These are phyloP conservation scores for Himalopsyche tibetana DNA, from an alignment of 2,888 invertebrate species.

Conservation along the genomic window DNA sequence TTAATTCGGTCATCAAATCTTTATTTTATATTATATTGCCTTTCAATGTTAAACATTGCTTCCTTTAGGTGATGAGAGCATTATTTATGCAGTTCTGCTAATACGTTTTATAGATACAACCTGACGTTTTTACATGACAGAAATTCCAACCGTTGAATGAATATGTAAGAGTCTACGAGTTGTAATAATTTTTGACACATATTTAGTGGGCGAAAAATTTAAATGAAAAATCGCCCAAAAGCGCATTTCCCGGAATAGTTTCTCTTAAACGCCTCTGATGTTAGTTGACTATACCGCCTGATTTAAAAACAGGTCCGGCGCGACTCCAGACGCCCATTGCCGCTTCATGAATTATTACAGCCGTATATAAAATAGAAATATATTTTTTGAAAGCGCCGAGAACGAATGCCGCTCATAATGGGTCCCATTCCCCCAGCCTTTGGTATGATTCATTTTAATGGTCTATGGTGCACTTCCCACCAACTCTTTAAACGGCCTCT, in stretches of 20 bases:
- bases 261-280: not conserved
- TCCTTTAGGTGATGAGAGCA: too few species aligned
- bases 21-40: too few species aligned
- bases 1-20: too few species aligned
- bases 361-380: conserved; percentile 48
- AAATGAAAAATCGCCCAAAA: not conserved
- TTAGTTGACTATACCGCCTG: conserved; percentile 6
- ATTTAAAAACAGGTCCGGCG: conserved; percentile 46
- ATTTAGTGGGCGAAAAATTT: not conserved
- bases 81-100: too few species aligned
- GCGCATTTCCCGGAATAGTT: not conserved
- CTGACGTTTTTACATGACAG: too few species aligned
- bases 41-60: too few species aligned
- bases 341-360: conserved; percentile 33
- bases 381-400: conserved; percentile 54
- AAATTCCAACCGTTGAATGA: too few species aligned
- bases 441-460: conserved; percentile 58
- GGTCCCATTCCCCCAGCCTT: not conserved
- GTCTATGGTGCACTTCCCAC: conserved; percentile 17
- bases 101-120: too few species aligned
- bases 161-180: too few species aligned
- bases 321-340: conserved; percentile 38
- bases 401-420: conserved; percentile 48
- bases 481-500: conserved; percentile 32
- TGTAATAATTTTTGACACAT: not conserved